Evolutionary conservation across 1,140 invertebrate species (phyloP), one percentile per base, ranked within the genome.

Genomic region (Eupristina koningsbergeri): DNA sequence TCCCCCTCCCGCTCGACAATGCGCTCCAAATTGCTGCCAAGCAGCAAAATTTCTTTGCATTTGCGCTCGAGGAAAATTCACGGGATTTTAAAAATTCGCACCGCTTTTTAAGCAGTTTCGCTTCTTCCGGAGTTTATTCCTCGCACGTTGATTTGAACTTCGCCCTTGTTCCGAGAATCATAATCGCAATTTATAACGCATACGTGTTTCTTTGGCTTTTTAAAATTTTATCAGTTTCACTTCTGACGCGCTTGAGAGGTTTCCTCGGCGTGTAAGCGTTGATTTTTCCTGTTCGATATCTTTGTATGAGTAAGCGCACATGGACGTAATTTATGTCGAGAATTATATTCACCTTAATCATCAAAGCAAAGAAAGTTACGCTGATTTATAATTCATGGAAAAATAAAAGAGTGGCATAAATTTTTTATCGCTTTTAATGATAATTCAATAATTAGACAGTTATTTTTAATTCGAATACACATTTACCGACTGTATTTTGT

Each of bases 311-410:
- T 45, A 34, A 26, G 29, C 47, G 31, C 39, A 47, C 61, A 19
- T 9, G 31, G 67, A 73, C 45, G 31, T 29, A 36, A 81, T 81
- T 81, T 81, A 81, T 36, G 69, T 19, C 34, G 9, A 1, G n/a
- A 75, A 45, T 63, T 75, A 36, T 36, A 8, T 2, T 22, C 17
- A 17, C 9, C 47, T 26, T 5, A 75, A 19, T 31, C 41, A 5
- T 36, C 2, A 26, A 39, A 19, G 13, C 19, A 53, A 13, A 45
- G 26, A 83, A 64, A 69, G 63, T 64, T 45, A 39, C 29, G 75
- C 58, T 58, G 69, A 83, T 78, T 61, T 26, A 17, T 0, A 69
- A 77, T 78, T 29, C 74, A 78, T 77, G 53, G 69, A 71, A 58
- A 45, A 77, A 78, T 45, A n/a, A 83, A 71, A 82, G 61, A 31